A percentile compares a stretch with the other conserved stretches of the same genome.
Evolutionary conservation across 2,113 vertebrate genomes (phyloP).

Genomic region (Spilogale gracilis): DNA sequence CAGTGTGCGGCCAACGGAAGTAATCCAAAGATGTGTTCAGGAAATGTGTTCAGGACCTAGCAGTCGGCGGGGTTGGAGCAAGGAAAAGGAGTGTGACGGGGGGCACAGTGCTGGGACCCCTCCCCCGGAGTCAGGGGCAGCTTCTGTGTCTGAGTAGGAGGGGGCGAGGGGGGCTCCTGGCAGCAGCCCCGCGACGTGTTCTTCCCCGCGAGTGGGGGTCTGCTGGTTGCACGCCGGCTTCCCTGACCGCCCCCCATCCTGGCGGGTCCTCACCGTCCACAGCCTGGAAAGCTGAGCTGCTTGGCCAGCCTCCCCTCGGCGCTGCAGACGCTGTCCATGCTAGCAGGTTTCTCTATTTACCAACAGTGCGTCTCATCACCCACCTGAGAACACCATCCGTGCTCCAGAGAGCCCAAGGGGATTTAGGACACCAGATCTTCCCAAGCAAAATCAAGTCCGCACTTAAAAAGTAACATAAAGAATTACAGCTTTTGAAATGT

Average conservation of each 20-base stretch:
- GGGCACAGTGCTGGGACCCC: background rate
- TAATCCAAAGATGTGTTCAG: accelerated
- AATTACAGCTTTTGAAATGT: background rate
- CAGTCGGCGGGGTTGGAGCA: accelerated
- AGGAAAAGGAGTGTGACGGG: accelerated
- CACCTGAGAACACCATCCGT: too few relatives aligned
- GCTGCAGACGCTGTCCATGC: accelerated
- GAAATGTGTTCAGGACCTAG: accelerated
- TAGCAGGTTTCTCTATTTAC: background rate
- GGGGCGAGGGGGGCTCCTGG: background rate
- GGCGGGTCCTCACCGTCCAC: background rate
- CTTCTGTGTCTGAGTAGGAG: too few relatives aligned
- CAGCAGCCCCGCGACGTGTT: background rate
- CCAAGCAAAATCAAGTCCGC: background rate
- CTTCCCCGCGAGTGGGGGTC: background rate
- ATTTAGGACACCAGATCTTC: background rate
- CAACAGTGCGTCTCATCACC: accelerated
- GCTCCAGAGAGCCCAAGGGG: too few relatives aligned
- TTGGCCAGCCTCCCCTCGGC: background rate
- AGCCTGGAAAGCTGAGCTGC: accelerated
- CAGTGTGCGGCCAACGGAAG: accelerated
- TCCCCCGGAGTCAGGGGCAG: background rate
- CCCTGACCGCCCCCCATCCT: background rate
- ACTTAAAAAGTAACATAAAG: background rate
- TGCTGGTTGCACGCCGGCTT: background rate